phyloP scores from a whole-genome alignment of 2,797 vertebrate genomes.

The Myiotriccus ornatus region DNA sequence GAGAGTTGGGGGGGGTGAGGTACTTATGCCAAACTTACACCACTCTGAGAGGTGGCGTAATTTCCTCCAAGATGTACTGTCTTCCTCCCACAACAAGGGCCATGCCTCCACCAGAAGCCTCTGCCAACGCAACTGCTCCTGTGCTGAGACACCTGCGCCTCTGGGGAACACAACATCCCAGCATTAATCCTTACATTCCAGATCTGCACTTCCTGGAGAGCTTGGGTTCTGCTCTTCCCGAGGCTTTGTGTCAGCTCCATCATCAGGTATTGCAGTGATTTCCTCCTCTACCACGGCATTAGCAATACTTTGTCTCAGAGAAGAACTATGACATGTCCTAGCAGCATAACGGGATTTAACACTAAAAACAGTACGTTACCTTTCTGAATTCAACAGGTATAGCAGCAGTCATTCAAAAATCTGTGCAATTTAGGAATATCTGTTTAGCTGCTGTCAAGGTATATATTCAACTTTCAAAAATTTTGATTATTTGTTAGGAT shows the following conservation, averaged over 20 bases:
- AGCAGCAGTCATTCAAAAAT: not conserved
- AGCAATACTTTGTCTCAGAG: not conserved
- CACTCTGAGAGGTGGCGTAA: not conserved
- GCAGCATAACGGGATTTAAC: not conserved
- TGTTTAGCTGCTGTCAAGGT: not conserved
- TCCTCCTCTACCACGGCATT: not conserved
- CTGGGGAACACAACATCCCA: not conserved
- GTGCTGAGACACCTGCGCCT: accelerated
- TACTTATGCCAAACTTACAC: not conserved
- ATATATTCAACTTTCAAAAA: not conserved
- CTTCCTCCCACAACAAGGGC: not conserved
- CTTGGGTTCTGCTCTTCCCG: not conserved
- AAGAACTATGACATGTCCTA: not conserved
- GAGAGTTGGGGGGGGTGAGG: not conserved
- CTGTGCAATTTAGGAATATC: not conserved
- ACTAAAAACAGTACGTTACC: not conserved
- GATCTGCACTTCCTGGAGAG: accelerated
- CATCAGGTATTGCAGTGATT: not conserved
- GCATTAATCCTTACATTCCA: not conserved
- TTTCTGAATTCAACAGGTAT: not conserved
- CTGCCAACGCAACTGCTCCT: accelerated
- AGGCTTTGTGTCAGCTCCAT: not conserved
- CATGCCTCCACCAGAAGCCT: accelerated
- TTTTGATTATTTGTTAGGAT: not conserved
- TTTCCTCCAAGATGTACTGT: not conserved